Evolutionary conservation across 1,140 invertebrate genomes (phyloP).

Genomic region (Zaprionus davidi): DNA sequence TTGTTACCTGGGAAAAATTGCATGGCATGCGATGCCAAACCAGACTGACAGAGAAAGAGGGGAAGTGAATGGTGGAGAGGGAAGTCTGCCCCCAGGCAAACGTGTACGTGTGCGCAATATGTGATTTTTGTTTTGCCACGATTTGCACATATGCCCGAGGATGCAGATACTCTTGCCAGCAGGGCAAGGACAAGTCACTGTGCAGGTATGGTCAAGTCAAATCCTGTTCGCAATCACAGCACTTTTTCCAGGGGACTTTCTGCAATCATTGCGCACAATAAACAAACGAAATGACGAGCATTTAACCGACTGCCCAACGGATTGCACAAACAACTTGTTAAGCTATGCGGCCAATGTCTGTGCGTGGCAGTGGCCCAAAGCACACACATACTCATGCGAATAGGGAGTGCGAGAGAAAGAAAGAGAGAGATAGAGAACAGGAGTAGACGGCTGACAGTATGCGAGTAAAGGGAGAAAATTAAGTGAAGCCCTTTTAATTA

Average conservation of each 20-base stretch:
- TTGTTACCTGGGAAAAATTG: slow-evolving; percentile 80
- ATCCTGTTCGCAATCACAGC: slow-evolving; percentile 71
- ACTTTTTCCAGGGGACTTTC: slow-evolving; percentile 59
- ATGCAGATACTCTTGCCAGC: slow-evolving; percentile 20
- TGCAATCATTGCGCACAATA: slow-evolving; percentile 78
- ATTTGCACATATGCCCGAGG: slow-evolving; percentile 69
- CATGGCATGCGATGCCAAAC: slow-evolving; percentile 65
- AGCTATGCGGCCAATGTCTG: slow-evolving; percentile 48
- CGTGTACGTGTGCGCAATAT: slow-evolving; percentile 76
- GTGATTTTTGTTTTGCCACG: slow-evolving; percentile 79
- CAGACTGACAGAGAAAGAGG: slow-evolving; percentile 37
- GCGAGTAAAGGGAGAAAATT: slow-evolving; percentile 37
- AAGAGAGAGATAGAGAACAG: not conserved
- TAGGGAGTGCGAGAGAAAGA: slow-evolving; percentile 2
- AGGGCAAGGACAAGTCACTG: slow-evolving; percentile 20
- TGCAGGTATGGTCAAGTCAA: slow-evolving; percentile 64
- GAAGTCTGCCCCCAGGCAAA: slow-evolving; percentile 56
- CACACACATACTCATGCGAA: slow-evolving; percentile 21
- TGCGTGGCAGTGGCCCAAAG: slow-evolving; percentile 43
- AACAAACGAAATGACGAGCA: slow-evolving; percentile 79
- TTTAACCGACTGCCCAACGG: slow-evolving; percentile 72
- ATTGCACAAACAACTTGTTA: slow-evolving; percentile 64
- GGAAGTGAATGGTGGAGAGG: slow-evolving; percentile 20
- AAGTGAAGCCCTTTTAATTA: slow-evolving; percentile 69
- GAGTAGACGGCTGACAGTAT: not conserved